A percentile compares a stretch with the other conserved stretches of the same genome.
These are phyloP conservation scores for Augochlorella aurata DNA, from an alignment of 2,888 invertebrate genomes.

Conservation along the genomic window DNA sequence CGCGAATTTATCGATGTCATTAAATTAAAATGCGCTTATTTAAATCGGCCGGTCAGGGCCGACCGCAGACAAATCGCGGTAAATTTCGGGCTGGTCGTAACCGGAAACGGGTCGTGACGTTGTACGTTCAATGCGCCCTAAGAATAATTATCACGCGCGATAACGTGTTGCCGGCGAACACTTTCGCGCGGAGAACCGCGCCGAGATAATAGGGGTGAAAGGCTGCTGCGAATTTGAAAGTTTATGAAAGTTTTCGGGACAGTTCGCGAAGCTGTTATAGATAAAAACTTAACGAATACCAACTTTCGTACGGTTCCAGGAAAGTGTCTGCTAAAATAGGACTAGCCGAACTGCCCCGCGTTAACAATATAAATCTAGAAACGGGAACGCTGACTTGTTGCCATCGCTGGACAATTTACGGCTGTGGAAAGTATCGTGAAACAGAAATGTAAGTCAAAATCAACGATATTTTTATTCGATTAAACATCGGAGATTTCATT, in stretches of 20 bases:
- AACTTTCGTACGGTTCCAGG: not conserved
- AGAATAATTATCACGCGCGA: constrained; percentile 44
- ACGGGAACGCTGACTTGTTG: not conserved
- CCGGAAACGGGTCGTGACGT: constrained; percentile 25
- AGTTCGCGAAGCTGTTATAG: not conserved
- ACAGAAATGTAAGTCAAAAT: no score
- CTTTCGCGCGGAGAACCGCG: not conserved
- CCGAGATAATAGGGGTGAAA: not conserved
- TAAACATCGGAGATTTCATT: no score
- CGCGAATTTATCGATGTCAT: constrained; percentile 52
- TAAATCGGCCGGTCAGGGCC: constrained; percentile 35
- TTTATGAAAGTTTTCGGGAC: constrained; percentile 5
- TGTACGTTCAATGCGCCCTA: constrained; percentile 37
- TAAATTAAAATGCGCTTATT: constrained; percentile 58
- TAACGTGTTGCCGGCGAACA: constrained; percentile 4
- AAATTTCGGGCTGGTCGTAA: constrained; percentile 40
- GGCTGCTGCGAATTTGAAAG: not conserved
- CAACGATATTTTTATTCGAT: no score
- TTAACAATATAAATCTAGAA: not conserved
- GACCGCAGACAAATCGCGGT: constrained; percentile 57
- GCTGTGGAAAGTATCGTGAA: no score
- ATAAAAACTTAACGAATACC: not conserved
- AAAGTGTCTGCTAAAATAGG: not conserved
- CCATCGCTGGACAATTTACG: not conserved
- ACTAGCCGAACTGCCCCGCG: not conserved